Base-by-base conservation (phyloP, 2,888 invertebrate genomes). In the Ariolimax columbianus region DNA sequence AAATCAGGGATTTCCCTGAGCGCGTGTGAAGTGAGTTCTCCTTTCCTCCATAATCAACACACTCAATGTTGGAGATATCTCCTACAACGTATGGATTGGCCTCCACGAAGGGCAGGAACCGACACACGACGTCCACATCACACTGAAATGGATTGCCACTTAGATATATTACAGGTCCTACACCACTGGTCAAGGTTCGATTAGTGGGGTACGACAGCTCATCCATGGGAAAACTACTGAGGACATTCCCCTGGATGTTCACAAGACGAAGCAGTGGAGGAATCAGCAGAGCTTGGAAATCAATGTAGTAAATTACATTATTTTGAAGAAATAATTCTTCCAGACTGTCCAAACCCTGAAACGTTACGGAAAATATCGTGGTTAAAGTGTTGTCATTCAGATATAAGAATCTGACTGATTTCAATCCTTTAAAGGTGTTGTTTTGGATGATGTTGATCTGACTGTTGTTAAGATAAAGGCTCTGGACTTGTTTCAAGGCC, bases 401-500 rank as follows among this genome's bases (percentile, higher is more conserved):
- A 70, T 88, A 87, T 19, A 91, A 82, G 3, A 70, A 55, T 40
- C 86, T 78, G 19, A 91, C 85, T n/a, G 86, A 68, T 51, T 84
- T 86, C 19, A 91, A 82, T 9, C 91, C 91, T n/a, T 86, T 86
- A 82, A 91, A 91, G 0, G 88, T 89, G 70, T 87, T 83, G 72
- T 89, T 90, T 33, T 90, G 86, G 17, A 91, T 85, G 59, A 63
- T 66, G 17, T 88, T 81, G 63, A 91, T 86, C 14, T 87, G 87
- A 33, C 90, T 90, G 85, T 89, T 85, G 87, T 91, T 91, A 0
- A 91, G 86, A 70, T 88, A 89, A 0, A 89, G 79, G 0, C 55
- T 33, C 36, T 51, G 36, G 0, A 86, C 87, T 23, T 85, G 79
- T 30, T 82, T 80, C 51, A 88, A 85, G 1, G 85, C 87, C 30